phyloP scores from a whole-genome alignment of 2,113 vertebrate genomes.

The Hippocampus abdominalis region DNA sequence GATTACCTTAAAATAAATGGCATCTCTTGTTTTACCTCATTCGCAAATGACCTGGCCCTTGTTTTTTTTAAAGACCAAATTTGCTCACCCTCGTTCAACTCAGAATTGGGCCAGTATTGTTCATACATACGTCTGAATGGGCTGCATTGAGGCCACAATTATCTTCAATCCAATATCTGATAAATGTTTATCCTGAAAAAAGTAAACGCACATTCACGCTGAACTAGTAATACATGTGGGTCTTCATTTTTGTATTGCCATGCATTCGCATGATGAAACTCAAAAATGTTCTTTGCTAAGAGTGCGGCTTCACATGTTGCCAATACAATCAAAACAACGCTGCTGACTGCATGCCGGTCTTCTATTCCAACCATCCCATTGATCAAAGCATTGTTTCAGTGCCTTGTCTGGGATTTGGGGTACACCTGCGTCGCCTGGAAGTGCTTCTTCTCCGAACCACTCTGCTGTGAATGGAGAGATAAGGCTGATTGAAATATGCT shows the following conservation, averaged over 20 bases:
- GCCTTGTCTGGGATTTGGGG: slow-evolving; percentile 3
- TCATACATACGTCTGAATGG: no score
- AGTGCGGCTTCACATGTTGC: background rate
- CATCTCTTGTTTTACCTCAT: no score
- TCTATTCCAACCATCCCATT: slow-evolving; percentile 1
- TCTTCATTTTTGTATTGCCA: background rate
- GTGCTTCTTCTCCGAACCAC: slow-evolving; percentile 11
- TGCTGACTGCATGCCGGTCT: background rate
- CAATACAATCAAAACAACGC: background rate
- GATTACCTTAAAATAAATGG: no score
- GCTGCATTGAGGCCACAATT: background rate
- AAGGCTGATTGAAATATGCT: slow-evolving; percentile 31
- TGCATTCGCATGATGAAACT: background rate
- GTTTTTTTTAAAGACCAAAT: no score
- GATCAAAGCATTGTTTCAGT: background rate
- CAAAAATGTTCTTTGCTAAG: background rate
- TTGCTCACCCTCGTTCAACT: no score
- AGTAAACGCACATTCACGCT: background rate
- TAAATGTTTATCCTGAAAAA: background rate
- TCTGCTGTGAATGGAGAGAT: slow-evolving; percentile 24
- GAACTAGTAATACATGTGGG: background rate
- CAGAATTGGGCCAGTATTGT: no score
- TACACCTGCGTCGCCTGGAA: slow-evolving; percentile 6
- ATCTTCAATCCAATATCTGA: background rate
- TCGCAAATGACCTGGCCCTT: no score